Conservation (phyloP, 1,140 invertebrate species). For the Drosophila funebris region DNA sequence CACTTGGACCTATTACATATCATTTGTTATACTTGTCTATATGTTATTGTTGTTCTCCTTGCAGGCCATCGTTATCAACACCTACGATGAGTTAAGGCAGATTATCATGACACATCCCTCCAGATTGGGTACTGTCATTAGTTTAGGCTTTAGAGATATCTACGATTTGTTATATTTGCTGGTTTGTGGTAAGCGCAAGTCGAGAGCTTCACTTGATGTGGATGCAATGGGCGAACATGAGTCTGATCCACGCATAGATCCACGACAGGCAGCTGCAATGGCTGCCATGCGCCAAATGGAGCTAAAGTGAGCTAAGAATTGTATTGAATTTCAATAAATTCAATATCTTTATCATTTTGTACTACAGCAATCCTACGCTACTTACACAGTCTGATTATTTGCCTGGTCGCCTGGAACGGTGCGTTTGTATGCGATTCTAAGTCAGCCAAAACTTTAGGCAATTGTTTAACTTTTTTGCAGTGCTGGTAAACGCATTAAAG, state of each 20-base stretch:
- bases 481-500: background rate
- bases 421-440: background rate
- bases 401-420: constrained; percentile 9
- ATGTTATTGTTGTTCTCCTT: background rate
- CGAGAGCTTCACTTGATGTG: background rate
- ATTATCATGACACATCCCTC: too few relatives aligned
- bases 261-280: background rate
- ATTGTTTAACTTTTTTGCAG: background rate
- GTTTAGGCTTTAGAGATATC: background rate
- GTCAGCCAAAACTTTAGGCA: background rate
- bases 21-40: constrained; percentile 4
- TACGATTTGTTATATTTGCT: background rate
- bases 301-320: background rate
- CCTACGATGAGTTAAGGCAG: background rate
- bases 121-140: background rate
- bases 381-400: constrained; percentile 1
- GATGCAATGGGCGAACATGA: background rate
- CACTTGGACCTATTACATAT: constrained; percentile 2
- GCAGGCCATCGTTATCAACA: constrained; percentile 9
- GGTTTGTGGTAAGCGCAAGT: background rate
- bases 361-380: background rate
- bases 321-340: background rate
- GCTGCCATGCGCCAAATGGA: background rate
- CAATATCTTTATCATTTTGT: background rate
- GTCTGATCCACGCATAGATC: background rate